phyloP scores from a whole-genome alignment of 2,113 vertebrate species.

The Symphodus melops region DNA sequence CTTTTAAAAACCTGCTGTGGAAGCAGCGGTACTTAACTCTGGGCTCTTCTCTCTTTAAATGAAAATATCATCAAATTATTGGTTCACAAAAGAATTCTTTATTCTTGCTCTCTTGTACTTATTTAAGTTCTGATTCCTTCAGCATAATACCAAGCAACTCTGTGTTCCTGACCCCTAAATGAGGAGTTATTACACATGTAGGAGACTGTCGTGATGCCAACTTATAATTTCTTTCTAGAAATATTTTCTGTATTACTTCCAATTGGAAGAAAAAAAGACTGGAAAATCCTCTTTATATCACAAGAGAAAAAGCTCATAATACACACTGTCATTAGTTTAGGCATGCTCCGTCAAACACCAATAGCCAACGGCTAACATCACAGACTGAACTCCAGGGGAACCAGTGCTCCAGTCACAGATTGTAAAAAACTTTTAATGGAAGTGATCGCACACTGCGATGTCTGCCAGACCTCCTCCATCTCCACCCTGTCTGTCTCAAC shows the following conservation, averaged over 20 bases:
- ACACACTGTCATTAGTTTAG: not conserved
- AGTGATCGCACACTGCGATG: not conserved
- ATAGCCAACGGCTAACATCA: not conserved
- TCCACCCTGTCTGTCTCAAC: constrained; percentile 5
- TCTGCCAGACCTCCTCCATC: constrained; percentile 9
- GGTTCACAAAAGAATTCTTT: not conserved
- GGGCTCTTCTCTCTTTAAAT: constrained; percentile 3
- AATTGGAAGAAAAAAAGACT: not conserved
- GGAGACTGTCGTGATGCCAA: not conserved
- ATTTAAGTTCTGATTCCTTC: not conserved
- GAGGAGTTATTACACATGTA: not conserved
- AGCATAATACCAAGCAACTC: not conserved
- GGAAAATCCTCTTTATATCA: not conserved
- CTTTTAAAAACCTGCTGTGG: not conserved
- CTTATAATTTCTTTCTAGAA: not conserved
- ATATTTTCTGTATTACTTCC: not conserved
- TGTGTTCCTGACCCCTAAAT: not conserved
- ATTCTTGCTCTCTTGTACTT: not conserved
- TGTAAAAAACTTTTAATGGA: not conserved
- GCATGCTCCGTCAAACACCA: not conserved
- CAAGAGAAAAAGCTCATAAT: not conserved
- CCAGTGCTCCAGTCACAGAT: constrained; percentile 9
- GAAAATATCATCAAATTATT: not conserved
- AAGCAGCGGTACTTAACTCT: not conserved
- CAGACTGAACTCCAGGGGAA: not conserved